A percentile compares a stretch with the other conserved stretches of the same genome.
Conservation (phyloP, 30 jellyfish, hydroid and myxozoan species). For the Cassiopea xamachana region DNA sequence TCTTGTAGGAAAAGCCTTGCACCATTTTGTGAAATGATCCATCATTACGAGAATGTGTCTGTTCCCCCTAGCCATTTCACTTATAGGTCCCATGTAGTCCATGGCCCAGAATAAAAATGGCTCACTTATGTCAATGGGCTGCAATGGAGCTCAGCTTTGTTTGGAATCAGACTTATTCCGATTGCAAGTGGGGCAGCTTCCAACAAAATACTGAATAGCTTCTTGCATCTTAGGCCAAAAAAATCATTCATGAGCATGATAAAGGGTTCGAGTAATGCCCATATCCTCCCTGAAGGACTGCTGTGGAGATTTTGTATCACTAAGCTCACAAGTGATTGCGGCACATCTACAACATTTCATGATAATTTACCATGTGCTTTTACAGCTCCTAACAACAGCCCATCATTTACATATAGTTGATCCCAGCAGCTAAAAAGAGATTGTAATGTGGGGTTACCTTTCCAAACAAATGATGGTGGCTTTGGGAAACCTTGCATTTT, state of each 20-base stretch:
- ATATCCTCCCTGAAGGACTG: slow-evolving; percentile 54
- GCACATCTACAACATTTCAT: slow-evolving; percentile 15
- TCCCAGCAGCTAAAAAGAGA: slow-evolving; percentile 12
- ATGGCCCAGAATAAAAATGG: slow-evolving; percentile 60
- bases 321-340: slow-evolving; percentile 8
- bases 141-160: slow-evolving; percentile 29
- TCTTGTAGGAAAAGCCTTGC: slow-evolving; percentile 56
- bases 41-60: slow-evolving; percentile 56
- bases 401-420: slow-evolving; percentile 8
- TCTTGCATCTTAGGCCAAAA: slow-evolving; percentile 59
- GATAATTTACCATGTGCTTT: neutral
- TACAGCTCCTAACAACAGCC: slow-evolving; percentile 4
- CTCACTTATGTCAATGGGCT: slow-evolving; percentile 35
- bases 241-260: slow-evolving; percentile 34
- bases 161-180: slow-evolving; percentile 25
- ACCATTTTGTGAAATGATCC: slow-evolving; percentile 78
- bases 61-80: slow-evolving; percentile 40
- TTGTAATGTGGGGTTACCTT: slow-evolving; percentile 11
- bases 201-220: slow-evolving; percentile 19
- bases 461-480: slow-evolving; percentile 13
- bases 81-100: slow-evolving; percentile 63
- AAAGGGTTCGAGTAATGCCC: slow-evolving; percentile 46
- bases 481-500: neutral
- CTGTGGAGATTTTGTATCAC: slow-evolving; percentile 54
- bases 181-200: slow-evolving; percentile 47